A percentile compares a stretch with the other conserved stretches of the same genome.
These are phyloP conservation scores for Pectinophora gossypiella DNA, from an alignment of 1,140 invertebrate species.

Conservation along the genomic window DNA sequence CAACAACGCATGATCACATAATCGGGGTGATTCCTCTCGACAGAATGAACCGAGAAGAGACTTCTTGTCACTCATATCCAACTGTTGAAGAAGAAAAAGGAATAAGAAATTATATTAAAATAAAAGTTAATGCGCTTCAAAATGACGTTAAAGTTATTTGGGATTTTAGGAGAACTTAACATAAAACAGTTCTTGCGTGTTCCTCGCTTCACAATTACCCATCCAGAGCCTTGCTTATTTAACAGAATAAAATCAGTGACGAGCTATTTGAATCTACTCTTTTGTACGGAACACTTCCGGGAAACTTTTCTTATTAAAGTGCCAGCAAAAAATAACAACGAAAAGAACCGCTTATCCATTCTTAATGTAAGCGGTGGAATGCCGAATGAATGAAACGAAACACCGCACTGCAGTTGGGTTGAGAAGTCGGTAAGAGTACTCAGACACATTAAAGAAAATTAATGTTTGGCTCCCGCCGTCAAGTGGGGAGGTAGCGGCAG, in stretches of 20 bases:
- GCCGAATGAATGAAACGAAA: constrained; percentile 63
- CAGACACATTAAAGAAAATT: constrained; percentile 75
- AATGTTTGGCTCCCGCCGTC: constrained; percentile 69
- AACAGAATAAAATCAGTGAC: no score
- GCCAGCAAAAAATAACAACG: constrained; percentile 55
- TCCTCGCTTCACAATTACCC: no score
- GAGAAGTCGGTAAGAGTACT: constrained; percentile 62
- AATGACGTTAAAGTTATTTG: no score
- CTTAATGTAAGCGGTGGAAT: constrained; percentile 62
- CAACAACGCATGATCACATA: constrained; percentile 85
- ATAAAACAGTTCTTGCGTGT: no score
- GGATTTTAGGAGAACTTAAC: no score
- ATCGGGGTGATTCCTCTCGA: constrained; percentile 82
- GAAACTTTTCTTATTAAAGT: constrained; percentile 62
- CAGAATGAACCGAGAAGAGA: constrained; percentile 84
- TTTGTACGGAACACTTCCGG: constrained; percentile 1
- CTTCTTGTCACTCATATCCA: constrained; percentile 62
- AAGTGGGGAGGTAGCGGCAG: constrained; percentile 55
- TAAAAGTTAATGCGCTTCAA: no score
- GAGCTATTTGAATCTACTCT: not conserved
- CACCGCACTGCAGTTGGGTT: constrained; percentile 63
- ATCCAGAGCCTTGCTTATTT: no score
- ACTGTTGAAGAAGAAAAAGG: constrained; percentile 31
- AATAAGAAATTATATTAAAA: no score
- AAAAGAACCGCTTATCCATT: constrained; percentile 54